Base-by-base conservation (phyloP, 2,888 invertebrate species). In the Phragmatobia fuliginosa region DNA sequence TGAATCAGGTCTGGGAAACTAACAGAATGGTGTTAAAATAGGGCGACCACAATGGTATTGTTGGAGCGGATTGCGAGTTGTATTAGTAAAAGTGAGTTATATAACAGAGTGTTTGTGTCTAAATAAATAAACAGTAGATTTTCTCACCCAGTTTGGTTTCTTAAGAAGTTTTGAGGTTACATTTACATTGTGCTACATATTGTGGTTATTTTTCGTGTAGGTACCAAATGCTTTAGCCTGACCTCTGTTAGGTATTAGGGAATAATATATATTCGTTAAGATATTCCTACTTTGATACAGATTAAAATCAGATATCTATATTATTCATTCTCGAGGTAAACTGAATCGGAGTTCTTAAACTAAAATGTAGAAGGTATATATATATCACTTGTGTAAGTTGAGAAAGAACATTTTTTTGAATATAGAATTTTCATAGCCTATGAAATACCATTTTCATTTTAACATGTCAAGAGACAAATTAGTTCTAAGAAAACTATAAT, bases 1-100 rank as follows among this genome's bases (percentile, higher is more conserved):
- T 76, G 70, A 79, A 83, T 83, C 76, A 75, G 80, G 81, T 75
- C 77, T 78, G 76, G 77, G 76, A 73, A 63, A 72, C 62, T 72
- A 72, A 78, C 76, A 75, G 75, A 71, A 41, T 68, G 77, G 77
- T 77, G 77, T 79, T 80, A 76, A 77, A 80, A 70, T 79, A 79
- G 78, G 75, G 74, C 75, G 69, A 72, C 77, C 75, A 83, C 62
- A 73, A 69, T 71, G 31, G 59, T 66, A 69, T 74, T 74, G 68
- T 76, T 7, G 56, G 61, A 71, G 61, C 67, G 32, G 70, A 72
- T 71, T 65, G 75, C 32, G 62, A 25, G 66, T 59, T 45, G n/a
- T 45, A 11, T n/a, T 59, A 33, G 41, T 45, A 63, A 59, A 45
- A 58, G 61, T 66, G 25, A 45, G 16, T 31, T 33, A 41, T 62